A percentile compares a stretch with the other conserved stretches of the same genome.
Evolutionary conservation across 2,113 vertebrate species (phyloP).

Genomic region (Onychostruthus taczanowskii): DNA sequence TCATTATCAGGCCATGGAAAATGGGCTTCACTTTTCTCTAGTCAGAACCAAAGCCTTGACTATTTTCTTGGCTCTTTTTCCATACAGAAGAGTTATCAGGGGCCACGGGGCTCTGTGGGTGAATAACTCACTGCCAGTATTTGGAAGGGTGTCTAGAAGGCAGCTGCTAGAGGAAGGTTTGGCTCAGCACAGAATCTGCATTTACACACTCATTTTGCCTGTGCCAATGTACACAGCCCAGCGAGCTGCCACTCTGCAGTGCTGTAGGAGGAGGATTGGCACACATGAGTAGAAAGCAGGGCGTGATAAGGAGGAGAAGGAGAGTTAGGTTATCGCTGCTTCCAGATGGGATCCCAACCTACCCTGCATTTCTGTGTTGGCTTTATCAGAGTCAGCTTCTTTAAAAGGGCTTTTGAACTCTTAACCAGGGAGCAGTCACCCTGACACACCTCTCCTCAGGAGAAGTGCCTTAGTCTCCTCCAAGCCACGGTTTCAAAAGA

Average conservation of each 20-base stretch:
- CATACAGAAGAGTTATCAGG: neutral
- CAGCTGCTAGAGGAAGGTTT: neutral
- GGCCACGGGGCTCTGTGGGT: neutral
- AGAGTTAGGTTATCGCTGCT: neutral
- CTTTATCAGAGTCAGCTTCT: conserved; percentile 5
- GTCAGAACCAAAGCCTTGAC: neutral
- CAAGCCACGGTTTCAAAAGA: neutral
- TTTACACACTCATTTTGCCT: neutral
- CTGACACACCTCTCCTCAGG: neutral
- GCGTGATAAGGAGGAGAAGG: neutral
- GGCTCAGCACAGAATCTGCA: neutral
- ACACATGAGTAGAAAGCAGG: neutral
- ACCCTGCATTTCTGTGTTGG: neutral
- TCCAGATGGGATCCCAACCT: neutral
- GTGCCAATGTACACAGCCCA: neutral
- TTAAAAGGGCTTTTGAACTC: neutral
- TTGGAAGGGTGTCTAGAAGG: neutral
- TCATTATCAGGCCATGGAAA: neutral
- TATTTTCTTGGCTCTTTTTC: neutral
- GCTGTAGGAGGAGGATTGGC: neutral
- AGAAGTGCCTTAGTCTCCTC: neutral
- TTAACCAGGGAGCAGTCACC: neutral
- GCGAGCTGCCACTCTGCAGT: neutral
- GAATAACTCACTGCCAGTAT: neutral
- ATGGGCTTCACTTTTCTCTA: neutral